These are phyloP conservation scores for Ernsta delagoae DNA, from an alignment of 2,888 invertebrate genomes.

Conservation along the genomic window DNA sequence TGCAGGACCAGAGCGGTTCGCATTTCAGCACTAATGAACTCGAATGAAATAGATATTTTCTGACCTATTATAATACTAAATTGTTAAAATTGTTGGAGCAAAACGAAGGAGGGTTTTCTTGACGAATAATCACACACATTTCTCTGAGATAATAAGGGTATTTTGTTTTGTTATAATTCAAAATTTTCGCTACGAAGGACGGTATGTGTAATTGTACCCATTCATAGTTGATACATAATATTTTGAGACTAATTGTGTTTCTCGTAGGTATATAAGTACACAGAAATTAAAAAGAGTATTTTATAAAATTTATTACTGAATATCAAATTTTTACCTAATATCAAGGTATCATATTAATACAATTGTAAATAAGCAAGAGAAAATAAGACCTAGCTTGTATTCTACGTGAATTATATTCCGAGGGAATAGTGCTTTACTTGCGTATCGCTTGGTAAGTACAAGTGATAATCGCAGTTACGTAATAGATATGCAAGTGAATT, in stretches of 20 bases:
- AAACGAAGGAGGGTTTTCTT: slow-evolving; percentile 44
- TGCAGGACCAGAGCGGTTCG: slow-evolving; percentile 64
- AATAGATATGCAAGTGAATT: slow-evolving; percentile 32
- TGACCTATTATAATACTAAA: slow-evolving; percentile 68
- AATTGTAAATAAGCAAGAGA: not conserved
- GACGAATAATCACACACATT: slow-evolving; percentile 30
- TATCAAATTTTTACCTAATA: too few relatives aligned
- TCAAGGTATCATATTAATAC: too few relatives aligned
- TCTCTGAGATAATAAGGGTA: slow-evolving; percentile 24
- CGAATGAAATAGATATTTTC: slow-evolving; percentile 81
- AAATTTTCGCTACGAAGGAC: not conserved
- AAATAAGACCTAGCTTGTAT: too few relatives aligned
- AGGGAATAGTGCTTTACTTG: not conserved
- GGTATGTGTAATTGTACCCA: slow-evolving; percentile 5
- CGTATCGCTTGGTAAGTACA: not conserved
- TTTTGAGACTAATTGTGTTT: not conserved
- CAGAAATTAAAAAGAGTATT: too few relatives aligned
- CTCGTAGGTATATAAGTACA: too few relatives aligned
- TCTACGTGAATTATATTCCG: too few relatives aligned
- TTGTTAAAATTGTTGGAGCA: slow-evolving; percentile 57
- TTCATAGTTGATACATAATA: slow-evolving; percentile 17
- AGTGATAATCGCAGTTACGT: slow-evolving; percentile 19
- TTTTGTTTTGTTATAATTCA: slow-evolving; percentile 15
- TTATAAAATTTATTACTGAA: too few relatives aligned
- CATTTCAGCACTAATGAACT: slow-evolving; percentile 78